A percentile compares a stretch with the other conserved stretches of the same genome.
phyloP scores from a whole-genome alignment of 2,113 vertebrate species.

The Stomatorhinus ivindoensis region DNA sequence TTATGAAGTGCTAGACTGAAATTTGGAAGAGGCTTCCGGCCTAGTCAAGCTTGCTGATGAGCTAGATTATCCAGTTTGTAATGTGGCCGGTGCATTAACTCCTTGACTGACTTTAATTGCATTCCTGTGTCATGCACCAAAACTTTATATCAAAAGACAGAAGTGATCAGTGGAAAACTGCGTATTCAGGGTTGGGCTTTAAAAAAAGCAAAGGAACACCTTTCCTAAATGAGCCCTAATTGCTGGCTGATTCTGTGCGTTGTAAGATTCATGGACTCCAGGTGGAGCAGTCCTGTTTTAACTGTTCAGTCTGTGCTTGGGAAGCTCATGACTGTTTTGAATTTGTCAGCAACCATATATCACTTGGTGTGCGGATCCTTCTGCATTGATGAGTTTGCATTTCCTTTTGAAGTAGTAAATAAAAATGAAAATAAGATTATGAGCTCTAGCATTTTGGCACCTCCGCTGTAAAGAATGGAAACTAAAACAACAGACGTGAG shows the following conservation, averaged over 20 bases:
- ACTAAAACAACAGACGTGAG: neutral
- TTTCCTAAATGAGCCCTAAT: conserved; percentile 1
- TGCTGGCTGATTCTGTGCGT: neutral
- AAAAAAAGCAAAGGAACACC: neutral
- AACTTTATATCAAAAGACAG: neutral
- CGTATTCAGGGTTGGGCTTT: neutral
- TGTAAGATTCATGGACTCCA: neutral
- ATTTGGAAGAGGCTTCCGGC: neutral
- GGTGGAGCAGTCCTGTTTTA: neutral
- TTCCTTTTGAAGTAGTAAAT: neutral
- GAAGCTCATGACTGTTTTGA: neutral
- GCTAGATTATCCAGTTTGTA: neutral
- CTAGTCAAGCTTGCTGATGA: neutral
- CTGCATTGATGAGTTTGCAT: neutral
- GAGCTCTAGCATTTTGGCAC: neutral
- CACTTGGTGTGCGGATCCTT: neutral
- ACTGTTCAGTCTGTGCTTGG: neutral
- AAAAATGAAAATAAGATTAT: neutral
- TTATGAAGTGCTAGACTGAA: neutral
- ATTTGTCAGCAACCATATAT: neutral
- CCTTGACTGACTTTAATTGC: conserved; percentile 48
- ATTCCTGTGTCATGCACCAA: conserved; percentile 34
- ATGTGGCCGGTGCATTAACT: conserved; percentile 36
- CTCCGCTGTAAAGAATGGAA: neutral
- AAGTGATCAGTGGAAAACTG: neutral